A percentile compares a stretch with the other conserved stretches of the same genome.
Evolutionary conservation across 2,888 invertebrate species (phyloP).

Genomic region (Metellina segmentata): DNA sequence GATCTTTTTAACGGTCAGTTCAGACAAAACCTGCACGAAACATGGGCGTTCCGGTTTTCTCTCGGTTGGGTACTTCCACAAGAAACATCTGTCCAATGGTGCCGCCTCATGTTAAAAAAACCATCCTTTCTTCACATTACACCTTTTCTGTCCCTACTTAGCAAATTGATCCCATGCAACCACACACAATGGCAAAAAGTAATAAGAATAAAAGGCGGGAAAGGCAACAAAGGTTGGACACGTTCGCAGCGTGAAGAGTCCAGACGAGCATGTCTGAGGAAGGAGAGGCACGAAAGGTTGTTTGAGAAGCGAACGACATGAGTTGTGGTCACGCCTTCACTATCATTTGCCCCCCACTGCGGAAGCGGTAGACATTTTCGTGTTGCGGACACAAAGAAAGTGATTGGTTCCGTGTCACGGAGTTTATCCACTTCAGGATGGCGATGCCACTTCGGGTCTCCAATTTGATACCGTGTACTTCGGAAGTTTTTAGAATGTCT

Average conservation of each 20-base stretch:
- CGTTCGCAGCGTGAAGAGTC: too few species aligned
- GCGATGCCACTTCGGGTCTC: too few species aligned
- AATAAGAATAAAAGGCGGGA: too few species aligned
- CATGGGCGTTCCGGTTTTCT: neutral
- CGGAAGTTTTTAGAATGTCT: too few species aligned
- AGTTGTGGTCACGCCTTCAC: too few species aligned
- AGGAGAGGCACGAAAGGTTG: neutral
- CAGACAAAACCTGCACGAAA: too few species aligned
- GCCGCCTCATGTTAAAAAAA: slow-evolving; percentile 4
- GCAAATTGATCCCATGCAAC: slow-evolving; percentile 29
- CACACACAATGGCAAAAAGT: neutral
- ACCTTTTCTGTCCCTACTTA: neutral
- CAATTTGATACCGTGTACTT: too few species aligned
- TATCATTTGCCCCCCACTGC: neutral
- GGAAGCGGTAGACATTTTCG: neutral
- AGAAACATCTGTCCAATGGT: slow-evolving; percentile 25
- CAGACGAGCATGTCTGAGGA: neutral
- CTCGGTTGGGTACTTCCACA: neutral
- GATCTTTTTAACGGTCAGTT: too few species aligned
- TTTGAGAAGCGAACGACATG: neutral
- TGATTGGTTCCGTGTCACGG: neutral
- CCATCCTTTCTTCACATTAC: too few species aligned
- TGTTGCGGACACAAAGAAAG: neutral
- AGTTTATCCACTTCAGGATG: too few species aligned
- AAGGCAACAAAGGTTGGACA: too few species aligned